Base-by-base conservation (phyloP, 2,888 invertebrate genomes). In the Hydraecia micacea region DNA sequence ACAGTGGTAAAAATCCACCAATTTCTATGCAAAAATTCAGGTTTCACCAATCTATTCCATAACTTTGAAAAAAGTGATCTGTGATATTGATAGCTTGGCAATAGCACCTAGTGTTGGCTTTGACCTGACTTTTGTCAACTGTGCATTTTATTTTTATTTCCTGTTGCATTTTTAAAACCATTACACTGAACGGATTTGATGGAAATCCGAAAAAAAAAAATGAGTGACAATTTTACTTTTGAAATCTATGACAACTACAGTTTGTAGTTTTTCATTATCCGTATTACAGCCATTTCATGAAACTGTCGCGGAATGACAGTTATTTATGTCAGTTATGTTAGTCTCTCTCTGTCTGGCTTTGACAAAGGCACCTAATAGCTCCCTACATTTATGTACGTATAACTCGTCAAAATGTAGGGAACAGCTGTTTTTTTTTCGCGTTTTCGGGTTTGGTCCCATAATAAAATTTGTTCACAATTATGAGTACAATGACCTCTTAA, bases 1-100 rank as follows among this genome's bases (percentile, higher is more conserved):
- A 55, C 60, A 58, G 73, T 65, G 63, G 36, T 52, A 8, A 65
- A 81, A 85, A 62, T 72, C 55, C 5, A 13, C 46, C 79, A 68
- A 79, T 84, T 70, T 77, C 52, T 67, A 75, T 77, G 71, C 83
- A 83, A 73, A 86, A 77, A 68, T 49, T 77, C 71, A 75, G 75
- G 70, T 71, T 75, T 62, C 21, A 28, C 42, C 39, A 58, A 79
- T 74, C 58, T 65, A 71, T 74, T 73, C 49, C 65, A 78, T 71
- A 60, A 73, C 77, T 77, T 65, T 60, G 32, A 77, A 62, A 73
- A 81, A 58, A 62, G 32, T 39, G 66, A 58, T 74, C 36, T 32
- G 69, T 73, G 67, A 72, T 76, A 81, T 77, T 81, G 58, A 84
- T 85, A 73, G 75, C 55, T 18, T 69, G 13, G 72, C 60, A 72